Conservation (phyloP, 2,888 invertebrate genomes). For the Dolichomitus sp. region DNA sequence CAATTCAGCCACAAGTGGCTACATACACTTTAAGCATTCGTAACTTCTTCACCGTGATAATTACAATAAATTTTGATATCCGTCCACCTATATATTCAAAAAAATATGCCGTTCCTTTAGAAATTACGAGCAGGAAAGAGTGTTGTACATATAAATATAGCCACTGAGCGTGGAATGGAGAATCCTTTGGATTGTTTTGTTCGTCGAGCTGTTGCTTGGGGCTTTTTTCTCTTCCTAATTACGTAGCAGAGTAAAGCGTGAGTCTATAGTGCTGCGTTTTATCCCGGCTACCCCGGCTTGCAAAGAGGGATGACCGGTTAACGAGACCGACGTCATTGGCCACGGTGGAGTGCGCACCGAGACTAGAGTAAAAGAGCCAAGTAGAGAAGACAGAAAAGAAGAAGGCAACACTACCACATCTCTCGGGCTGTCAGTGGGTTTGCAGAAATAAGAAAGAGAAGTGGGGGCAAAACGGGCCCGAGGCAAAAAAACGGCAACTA, state of each 20-base stretch:
- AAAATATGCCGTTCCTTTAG: background rate
- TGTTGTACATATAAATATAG: slow-evolving; percentile 10
- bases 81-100: background rate
- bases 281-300: slow-evolving; percentile 52
- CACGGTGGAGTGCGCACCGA: slow-evolving; percentile 41
- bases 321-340: slow-evolving; percentile 64
- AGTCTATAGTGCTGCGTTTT: slow-evolving; percentile 58
- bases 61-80: slow-evolving; percentile 17
- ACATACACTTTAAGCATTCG: background rate
- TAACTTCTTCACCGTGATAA: background rate
- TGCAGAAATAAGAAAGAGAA: background rate
- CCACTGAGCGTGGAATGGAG: slow-evolving; percentile 17
- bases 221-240: slow-evolving; percentile 61
- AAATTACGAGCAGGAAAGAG: slow-evolving; percentile 13
- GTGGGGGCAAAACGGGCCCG: too few species aligned
- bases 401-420: slow-evolving; percentile 13
- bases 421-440: background rate
- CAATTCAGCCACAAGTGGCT: background rate
- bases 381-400: slow-evolving; percentile 36
- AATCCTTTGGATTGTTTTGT: slow-evolving; percentile 63
- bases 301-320: slow-evolving; percentile 68
- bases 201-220: slow-evolving; percentile 1
- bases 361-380: slow-evolving; percentile 42
- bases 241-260: slow-evolving; percentile 62
- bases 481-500: too few species aligned